Conservation (phyloP, 2,797 vertebrate species). For the Phrynocephalus vlangalii region DNA sequence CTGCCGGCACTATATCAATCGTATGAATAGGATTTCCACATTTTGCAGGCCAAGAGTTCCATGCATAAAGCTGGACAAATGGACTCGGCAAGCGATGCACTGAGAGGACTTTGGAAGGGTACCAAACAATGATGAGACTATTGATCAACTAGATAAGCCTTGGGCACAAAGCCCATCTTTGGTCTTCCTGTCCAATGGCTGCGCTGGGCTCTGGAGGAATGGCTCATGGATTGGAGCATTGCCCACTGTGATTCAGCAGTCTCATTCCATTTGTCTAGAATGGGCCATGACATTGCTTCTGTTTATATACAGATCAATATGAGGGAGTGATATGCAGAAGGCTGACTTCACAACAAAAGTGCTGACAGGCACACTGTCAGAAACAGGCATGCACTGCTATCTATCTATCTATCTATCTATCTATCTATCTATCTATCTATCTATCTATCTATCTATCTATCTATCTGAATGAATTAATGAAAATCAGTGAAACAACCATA, state of each 20-base stretch:
- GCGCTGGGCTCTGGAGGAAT: background rate
- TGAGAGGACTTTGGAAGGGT: background rate
- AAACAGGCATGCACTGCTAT: too few species aligned
- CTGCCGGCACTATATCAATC: background rate
- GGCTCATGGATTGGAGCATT: background rate
- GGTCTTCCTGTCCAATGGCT: background rate
- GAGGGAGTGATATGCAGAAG: background rate
- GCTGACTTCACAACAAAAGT: background rate
- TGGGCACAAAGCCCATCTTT: background rate
- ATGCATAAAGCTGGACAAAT: background rate
- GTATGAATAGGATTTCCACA: background rate
- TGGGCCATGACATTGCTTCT: background rate
- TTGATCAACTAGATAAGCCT: background rate
- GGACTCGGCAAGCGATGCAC: background rate
- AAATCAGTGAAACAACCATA: background rate
- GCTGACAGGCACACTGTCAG: too few species aligned
- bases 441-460: too few species aligned
- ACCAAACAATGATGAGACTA: background rate
- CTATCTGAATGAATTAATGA: background rate
- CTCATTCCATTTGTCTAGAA: background rate
- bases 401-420: too few species aligned
- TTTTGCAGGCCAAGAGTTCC: background rate
- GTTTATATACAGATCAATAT: background rate
- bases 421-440: too few species aligned
- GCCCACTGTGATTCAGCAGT: background rate